A percentile compares a stretch with the other conserved stretches of the same genome.
Conservation (phyloP, 1,140 invertebrate species). For the Drosophila virilis region DNA sequence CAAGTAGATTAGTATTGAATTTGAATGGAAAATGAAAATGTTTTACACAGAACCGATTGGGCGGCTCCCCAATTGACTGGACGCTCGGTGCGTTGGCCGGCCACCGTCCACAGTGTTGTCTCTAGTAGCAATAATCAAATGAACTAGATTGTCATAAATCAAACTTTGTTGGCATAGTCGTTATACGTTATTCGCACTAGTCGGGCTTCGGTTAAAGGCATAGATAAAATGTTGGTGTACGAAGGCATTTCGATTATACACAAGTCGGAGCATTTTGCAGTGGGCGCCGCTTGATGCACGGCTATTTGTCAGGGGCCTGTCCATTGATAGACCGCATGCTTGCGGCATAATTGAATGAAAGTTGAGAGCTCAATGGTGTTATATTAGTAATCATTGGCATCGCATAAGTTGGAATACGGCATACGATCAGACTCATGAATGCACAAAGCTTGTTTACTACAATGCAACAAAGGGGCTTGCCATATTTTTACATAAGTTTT, state of each 20-base stretch:
- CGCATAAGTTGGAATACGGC: background rate
- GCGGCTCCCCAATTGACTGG: background rate
- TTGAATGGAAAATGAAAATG: constrained; percentile 80
- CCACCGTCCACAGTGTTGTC: constrained; percentile 19
- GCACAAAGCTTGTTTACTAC: too few species aligned
- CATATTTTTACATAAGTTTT: too few species aligned
- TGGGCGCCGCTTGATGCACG: constrained; percentile 39
- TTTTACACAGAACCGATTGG: constrained; percentile 50
- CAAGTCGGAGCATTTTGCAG: constrained; percentile 11
- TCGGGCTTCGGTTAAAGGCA: constrained; percentile 59
- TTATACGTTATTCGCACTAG: constrained; percentile 43
- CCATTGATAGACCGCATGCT: constrained; percentile 9
- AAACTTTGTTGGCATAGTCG: constrained; percentile 62
- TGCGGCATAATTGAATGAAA: constrained; percentile 6
- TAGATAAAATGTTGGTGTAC: constrained; percentile 63
- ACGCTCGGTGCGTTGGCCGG: constrained; percentile 3
- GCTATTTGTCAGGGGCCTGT: constrained; percentile 62
- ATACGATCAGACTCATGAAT: background rate
- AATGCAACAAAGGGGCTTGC: too few species aligned
- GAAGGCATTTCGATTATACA: constrained; percentile 32
- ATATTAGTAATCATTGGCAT: background rate
- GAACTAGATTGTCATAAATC: constrained; percentile 79
- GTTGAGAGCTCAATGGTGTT: background rate
- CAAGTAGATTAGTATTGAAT: constrained; percentile 80
- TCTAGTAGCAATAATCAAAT: constrained; percentile 72